Conservation (phyloP, 2,113 vertebrate genomes). For the Notechis scutatus region DNA sequence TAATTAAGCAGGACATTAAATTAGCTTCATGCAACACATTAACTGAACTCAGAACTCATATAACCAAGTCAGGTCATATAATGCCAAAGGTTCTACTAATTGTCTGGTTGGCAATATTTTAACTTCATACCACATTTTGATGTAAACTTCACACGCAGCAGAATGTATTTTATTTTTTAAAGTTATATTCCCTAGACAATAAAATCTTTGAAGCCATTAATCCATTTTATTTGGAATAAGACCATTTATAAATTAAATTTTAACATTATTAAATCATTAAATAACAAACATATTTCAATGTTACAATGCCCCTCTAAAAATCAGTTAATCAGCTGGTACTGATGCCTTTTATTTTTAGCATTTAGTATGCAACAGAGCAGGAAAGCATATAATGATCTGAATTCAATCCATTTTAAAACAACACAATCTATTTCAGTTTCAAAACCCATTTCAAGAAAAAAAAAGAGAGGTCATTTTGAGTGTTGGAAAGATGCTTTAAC, state of each 20-base stretch:
- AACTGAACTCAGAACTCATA: not conserved
- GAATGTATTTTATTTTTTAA: not conserved
- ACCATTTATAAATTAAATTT: not conserved
- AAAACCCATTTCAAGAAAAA: not conserved
- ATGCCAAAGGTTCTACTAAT: not conserved
- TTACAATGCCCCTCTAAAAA: slow-evolving; percentile 52
- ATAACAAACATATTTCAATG: not conserved
- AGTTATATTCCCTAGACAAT: not conserved
- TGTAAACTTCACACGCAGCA: not conserved
- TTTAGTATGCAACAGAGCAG: not conserved
- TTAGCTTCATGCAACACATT: no score
- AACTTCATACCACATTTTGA: not conserved
- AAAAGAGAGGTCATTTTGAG: not conserved
- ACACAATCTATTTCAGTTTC: not conserved
- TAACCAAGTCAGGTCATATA: not conserved
- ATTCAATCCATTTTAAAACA: not conserved
- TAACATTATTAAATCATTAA: not conserved
- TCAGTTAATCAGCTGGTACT: not conserved
- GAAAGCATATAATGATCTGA: not conserved
- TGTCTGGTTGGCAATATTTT: not conserved
- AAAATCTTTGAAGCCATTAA: not conserved
- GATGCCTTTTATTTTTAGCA: not conserved
- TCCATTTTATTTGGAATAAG: not conserved
- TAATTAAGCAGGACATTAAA: not conserved
- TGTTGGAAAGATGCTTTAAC: not conserved